Evolutionary conservation across 2,888 invertebrate species (phyloP).

Genomic region (Pherbina coryleti): DNA sequence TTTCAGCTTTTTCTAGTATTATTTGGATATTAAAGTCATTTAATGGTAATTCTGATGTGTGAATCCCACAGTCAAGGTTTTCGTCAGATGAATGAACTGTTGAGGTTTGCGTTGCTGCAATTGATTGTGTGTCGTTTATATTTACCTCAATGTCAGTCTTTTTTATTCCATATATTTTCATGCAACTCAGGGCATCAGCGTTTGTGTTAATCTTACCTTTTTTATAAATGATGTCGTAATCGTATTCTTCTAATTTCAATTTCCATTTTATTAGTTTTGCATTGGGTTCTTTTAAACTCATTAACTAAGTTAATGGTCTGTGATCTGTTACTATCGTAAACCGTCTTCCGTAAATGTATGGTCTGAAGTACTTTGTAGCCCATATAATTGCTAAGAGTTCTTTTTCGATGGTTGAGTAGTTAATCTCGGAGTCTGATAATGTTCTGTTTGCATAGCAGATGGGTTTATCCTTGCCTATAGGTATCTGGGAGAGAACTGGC

Average conservation of each 20-base stretch:
- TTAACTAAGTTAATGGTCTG: not conserved
- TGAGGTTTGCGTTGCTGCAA: not conserved
- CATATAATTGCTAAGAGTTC: not conserved
- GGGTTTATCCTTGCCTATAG: not conserved
- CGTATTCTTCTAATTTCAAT: not conserved
- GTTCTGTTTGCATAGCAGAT: not conserved
- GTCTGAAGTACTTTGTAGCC: not conserved
- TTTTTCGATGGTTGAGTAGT: not conserved
- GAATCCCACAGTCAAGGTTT: not conserved
- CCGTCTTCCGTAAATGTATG: not conserved
- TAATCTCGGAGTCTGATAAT: not conserved
- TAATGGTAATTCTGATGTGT: not conserved
- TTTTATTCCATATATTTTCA: not conserved
- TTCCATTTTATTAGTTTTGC: not conserved
- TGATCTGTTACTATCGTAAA: not conserved
- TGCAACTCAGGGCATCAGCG: not conserved
- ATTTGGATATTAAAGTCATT: not conserved
- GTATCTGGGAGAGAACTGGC: not conserved
- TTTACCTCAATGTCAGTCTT: not conserved
- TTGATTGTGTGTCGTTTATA: not conserved
- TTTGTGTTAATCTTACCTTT: not conserved
- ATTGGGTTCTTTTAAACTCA: not conserved
- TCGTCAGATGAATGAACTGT: not conserved
- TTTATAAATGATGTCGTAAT: not conserved
- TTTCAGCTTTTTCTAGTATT: too few species aligned